Conservation (phyloP, 30 jellyfish, hydroid and myxozoan species). For the Turritopsis rubra region DNA sequence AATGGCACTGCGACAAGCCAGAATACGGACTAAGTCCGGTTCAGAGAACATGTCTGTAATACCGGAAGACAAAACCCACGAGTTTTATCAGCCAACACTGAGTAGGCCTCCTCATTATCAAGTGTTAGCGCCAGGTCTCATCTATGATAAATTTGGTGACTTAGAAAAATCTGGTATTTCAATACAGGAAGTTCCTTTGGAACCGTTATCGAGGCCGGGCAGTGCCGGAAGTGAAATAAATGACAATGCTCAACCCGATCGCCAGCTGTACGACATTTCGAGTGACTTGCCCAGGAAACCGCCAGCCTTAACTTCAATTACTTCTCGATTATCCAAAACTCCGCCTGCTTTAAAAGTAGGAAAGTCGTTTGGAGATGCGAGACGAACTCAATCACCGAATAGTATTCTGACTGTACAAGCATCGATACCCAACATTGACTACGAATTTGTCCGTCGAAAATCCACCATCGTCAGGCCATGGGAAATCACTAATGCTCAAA, state of each 20-base stretch:
- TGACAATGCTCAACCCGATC: not conserved
- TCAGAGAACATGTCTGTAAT: not conserved
- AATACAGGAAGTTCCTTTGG: constrained; percentile 12
- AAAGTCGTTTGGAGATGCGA: not conserved
- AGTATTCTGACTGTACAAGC: not conserved
- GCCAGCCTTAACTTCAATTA: constrained; percentile 50
- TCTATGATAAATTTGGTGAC: not conserved
- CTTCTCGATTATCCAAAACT: constrained; percentile 21
- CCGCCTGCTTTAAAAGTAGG: constrained; percentile 3
- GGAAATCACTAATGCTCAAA: constrained; percentile 35
- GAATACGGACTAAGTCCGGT: constrained; percentile 8
- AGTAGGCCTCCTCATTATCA: not conserved
- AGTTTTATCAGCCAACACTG: not conserved
- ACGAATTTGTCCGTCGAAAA: constrained; percentile 7
- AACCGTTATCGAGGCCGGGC: constrained; percentile 25
- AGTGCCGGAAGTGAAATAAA: constrained; percentile 13
- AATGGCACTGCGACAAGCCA: not conserved
- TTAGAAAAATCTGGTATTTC: constrained; percentile 4
- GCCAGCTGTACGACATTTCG: constrained; percentile 42
- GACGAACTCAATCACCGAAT: not conserved
- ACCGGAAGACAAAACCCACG: not conserved
- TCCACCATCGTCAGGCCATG: constrained; percentile 74
- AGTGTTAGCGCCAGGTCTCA: not conserved
- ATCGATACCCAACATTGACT: not conserved
- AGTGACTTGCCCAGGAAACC: constrained; percentile 44